Evolutionary conservation across 92 coral and sea anemone species (phyloP).

Genomic region (Actinernus sp.): DNA sequence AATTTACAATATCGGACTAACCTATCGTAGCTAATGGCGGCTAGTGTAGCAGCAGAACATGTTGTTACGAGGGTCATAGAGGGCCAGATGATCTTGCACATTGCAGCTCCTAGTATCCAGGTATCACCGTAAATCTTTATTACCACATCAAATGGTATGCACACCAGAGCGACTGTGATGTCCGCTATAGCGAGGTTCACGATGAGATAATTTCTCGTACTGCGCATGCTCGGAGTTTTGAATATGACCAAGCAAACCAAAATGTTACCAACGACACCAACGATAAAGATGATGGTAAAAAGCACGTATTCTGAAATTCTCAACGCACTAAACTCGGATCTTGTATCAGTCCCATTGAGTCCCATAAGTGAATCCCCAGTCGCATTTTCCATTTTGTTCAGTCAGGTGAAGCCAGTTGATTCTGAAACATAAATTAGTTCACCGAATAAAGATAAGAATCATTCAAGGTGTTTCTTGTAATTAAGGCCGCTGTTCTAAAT

Average conservation of each 20-base stretch:
- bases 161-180: conserved; percentile 83
- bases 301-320: conserved; percentile 59
- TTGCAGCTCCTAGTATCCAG: conserved; percentile 80
- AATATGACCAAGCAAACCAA: conserved; percentile 82
- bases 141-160: conserved; percentile 85
- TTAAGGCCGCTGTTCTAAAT: too few species aligned
- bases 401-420: too few species aligned
- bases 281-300: conserved; percentile 69
- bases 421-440: too few species aligned
- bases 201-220: conserved; percentile 80
- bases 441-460: too few species aligned
- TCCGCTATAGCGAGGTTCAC: conserved; percentile 88
- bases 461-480: too few species aligned
- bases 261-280: conserved; percentile 77
- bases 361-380: not conserved
- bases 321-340: conserved; percentile 36
- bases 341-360: conserved; percentile 1
- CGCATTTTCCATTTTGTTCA: conserved; percentile 3
- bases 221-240: conserved; percentile 88
- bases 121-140: conserved; percentile 45
- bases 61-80: conserved; percentile 91
- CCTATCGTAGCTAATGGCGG: conserved; percentile 89
- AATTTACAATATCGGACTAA: too few species aligned
- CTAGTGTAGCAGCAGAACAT: conserved; percentile 94
- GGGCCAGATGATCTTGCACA: conserved; percentile 85